Percentiles rank a stretch among this genome's conserved stretches.
Evolutionary conservation across 2,888 invertebrate genomes (phyloP).

Genomic region (Exephanes ischioxanthus): DNA sequence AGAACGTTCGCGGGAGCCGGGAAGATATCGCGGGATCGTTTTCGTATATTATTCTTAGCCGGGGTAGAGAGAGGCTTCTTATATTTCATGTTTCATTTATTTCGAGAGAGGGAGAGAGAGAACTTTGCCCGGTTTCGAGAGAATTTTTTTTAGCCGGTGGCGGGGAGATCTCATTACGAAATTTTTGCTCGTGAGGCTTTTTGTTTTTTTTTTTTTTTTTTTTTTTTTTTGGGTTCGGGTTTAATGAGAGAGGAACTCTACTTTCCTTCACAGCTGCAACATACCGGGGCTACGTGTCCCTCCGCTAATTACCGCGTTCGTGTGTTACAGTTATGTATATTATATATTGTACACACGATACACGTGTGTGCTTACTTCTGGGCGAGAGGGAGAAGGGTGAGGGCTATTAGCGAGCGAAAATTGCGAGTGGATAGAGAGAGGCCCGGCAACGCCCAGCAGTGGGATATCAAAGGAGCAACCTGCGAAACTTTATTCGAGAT

Average conservation of each 20-base stretch:
- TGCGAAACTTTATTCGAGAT: conserved; percentile 17
- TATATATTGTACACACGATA: conserved; percentile 11
- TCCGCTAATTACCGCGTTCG: conserved; percentile 60
- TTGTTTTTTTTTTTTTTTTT: not conserved
- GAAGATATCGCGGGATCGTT: conserved; percentile 8
- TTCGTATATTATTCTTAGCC: conserved; percentile 3
- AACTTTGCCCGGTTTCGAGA: not conserved
- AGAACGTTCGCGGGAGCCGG: not conserved
- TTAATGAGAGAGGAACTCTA: conserved; percentile 53
- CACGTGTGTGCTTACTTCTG: not conserved
- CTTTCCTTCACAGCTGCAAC: conserved; percentile 60
- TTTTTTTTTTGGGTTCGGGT: not conserved
- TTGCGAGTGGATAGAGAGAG: conserved; percentile 64
- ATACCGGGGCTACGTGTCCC: conserved; percentile 39
- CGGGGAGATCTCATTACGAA: conserved; percentile 21
- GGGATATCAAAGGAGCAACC: conserved; percentile 28
- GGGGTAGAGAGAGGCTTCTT: not conserved
- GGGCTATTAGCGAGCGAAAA: conserved; percentile 64
- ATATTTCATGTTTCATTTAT: not conserved
- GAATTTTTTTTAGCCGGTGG: not conserved
- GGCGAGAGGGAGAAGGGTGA: conserved; percentile 30
- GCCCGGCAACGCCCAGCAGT: conserved; percentile 64
- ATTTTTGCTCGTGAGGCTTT: not conserved
- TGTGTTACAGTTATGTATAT: conserved; percentile 38
- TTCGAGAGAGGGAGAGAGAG: not conserved